phyloP scores from a whole-genome alignment of 2,888 invertebrate genomes.

The Caenorhabditis sinica region DNA sequence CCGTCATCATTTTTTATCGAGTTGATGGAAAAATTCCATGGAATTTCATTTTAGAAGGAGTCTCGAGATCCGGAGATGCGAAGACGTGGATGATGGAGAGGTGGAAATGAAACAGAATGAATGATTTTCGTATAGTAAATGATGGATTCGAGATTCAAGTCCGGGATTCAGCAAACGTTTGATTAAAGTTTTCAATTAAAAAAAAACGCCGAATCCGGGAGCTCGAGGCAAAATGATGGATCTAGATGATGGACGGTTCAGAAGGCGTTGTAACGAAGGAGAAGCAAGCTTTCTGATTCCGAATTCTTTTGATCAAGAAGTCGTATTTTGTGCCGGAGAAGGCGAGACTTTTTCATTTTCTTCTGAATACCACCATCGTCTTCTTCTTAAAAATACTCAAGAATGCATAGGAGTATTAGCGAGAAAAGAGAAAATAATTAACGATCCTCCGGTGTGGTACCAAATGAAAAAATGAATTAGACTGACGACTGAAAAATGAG shows the following conservation, averaged over 20 bases:
- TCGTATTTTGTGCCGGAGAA: not conserved
- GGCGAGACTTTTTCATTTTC: not conserved
- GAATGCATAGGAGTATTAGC: constrained; percentile 39
- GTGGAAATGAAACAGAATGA: not conserved
- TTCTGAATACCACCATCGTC: not conserved
- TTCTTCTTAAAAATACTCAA: constrained; percentile 41
- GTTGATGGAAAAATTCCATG: constrained; percentile 59
- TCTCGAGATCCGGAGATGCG: not conserved
- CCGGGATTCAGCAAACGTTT: not conserved
- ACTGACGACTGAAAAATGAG: constrained; percentile 1
- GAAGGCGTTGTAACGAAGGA: not conserved
- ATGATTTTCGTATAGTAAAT: constrained; percentile 1
- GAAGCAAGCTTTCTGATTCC: not conserved
- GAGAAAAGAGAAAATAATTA: constrained; percentile 31
- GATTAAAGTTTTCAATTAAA: not conserved
- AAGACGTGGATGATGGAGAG: constrained; percentile 4
- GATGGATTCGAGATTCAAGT: constrained; percentile 1
- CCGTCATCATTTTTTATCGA: constrained; percentile 55
- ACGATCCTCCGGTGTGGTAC: constrained; percentile 14
- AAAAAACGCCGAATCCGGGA: no score
- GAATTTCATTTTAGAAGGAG: constrained; percentile 44
- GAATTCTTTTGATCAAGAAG: not conserved
- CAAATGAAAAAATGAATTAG: constrained; percentile 16
- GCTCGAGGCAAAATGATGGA: no score
- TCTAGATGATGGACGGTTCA: not conserved